These are phyloP conservation scores for Penaeus japonicus DNA, from an alignment of 1,140 invertebrate species.

Conservation along the genomic window DNA sequence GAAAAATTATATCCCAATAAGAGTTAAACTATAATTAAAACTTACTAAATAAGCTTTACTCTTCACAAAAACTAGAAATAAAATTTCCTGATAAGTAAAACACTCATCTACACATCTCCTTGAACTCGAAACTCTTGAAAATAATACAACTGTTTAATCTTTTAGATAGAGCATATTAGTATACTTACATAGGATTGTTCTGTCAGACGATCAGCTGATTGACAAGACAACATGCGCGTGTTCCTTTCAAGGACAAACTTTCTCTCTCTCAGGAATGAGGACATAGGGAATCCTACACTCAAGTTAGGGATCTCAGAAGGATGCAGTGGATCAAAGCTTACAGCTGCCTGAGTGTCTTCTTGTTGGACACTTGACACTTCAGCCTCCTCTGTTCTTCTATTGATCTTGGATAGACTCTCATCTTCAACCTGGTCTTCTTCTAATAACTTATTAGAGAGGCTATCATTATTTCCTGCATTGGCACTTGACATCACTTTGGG, in stretches of 20 bases:
- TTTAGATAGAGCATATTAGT: too few relatives aligned
- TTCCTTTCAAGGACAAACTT: conserved; percentile 75
- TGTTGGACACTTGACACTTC: neutral
- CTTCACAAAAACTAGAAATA: too few relatives aligned
- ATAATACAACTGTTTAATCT: neutral
- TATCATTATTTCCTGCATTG: neutral
- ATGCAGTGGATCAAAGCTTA: conserved; percentile 3
- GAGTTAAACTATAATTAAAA: too few relatives aligned
- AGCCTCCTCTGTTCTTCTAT: conserved; percentile 14
- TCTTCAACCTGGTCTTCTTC: neutral
- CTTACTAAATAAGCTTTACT: too few relatives aligned
- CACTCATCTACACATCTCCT: too few relatives aligned
- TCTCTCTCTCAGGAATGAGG: conserved; percentile 69
- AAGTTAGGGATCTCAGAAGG: conserved; percentile 26
- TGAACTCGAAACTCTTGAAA: too few relatives aligned
- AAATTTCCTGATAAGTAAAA: too few relatives aligned
- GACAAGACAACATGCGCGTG: conserved; percentile 82
- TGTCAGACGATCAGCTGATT: conserved; percentile 66
- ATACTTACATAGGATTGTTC: conserved; percentile 1
- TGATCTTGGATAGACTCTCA: neutral
- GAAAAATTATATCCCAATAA: too few relatives aligned
- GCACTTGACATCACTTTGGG: conserved; percentile 54
- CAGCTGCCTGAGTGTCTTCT: too few relatives aligned
- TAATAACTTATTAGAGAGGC: neutral
- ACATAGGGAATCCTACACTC: conserved; percentile 72